A percentile compares a stretch with the other conserved stretches of the same genome.
phyloP scores from a whole-genome alignment of 2,888 invertebrate species.

The Ptilodon capucinus region DNA sequence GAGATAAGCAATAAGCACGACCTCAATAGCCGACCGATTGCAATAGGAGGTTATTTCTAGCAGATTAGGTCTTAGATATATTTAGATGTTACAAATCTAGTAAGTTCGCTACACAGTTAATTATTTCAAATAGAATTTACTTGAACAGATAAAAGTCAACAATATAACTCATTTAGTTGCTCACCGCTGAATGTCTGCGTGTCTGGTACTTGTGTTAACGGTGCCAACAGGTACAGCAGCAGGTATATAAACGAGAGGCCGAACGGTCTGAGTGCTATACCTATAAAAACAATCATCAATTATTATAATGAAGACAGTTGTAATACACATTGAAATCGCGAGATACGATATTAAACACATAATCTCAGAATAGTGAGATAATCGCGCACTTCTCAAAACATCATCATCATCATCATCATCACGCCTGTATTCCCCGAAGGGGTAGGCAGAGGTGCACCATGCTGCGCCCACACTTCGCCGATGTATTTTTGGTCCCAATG shows the following conservation, averaged over 20 bases:
- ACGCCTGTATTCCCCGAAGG: too few species aligned
- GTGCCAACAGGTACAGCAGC: slow-evolving; percentile 88
- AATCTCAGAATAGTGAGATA: too few species aligned
- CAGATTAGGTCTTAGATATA: neutral
- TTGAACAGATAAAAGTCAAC: slow-evolving; percentile 3
- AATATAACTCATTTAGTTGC: slow-evolving; percentile 5
- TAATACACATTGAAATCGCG: neutral
- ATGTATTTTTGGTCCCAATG: too few species aligned
- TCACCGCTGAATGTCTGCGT: slow-evolving; percentile 85
- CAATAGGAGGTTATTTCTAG: neutral
- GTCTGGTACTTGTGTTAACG: slow-evolving; percentile 89
- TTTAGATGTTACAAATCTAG: neutral
- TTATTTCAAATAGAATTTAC: slow-evolving; percentile 1
- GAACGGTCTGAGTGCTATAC: slow-evolving; percentile 91
- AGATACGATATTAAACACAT: neutral
- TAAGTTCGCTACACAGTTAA: neutral
- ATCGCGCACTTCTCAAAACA: neutral
- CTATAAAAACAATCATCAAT: slow-evolving; percentile 78
- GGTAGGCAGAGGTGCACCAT: too few species aligned
- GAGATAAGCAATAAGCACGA: slow-evolving; percentile 12
- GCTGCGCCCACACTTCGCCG: too few species aligned
- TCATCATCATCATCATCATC: too few species aligned
- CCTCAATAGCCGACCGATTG: slow-evolving; percentile 5
- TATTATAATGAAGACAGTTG: neutral
- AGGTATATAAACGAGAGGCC: slow-evolving; percentile 91